Percentiles rank a stretch among this genome's conserved stretches.
These are phyloP conservation scores for Lepus townsendii DNA, from an alignment of 2,797 vertebrate species.

Conservation along the genomic window DNA sequence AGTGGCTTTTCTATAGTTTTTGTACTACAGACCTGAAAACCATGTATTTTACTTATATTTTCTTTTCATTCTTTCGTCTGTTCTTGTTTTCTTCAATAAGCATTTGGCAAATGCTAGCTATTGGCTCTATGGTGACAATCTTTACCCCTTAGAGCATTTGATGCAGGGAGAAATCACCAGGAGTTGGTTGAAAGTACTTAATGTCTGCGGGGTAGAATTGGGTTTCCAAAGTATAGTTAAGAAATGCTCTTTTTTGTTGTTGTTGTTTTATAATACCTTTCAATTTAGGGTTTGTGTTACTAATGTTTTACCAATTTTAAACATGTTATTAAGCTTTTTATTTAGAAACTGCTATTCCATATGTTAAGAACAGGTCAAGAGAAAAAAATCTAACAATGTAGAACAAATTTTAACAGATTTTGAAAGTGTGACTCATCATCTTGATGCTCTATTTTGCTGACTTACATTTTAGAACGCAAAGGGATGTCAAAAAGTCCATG, in stretches of 20 bases:
- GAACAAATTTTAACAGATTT: constrained; percentile 15
- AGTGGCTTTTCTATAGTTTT: not conserved
- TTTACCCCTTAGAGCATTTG: not conserved
- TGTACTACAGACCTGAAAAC: not conserved
- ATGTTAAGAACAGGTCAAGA: not conserved
- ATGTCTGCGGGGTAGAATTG: not conserved
- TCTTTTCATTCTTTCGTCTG: not conserved
- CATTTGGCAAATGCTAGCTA: not conserved
- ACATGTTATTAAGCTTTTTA: constrained; percentile 13
- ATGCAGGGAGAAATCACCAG: not conserved
- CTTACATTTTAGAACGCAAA: not conserved
- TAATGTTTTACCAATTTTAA: constrained; percentile 38
- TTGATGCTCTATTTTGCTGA: not conserved
- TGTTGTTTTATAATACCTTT: not conserved
- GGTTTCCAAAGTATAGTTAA: not conserved
- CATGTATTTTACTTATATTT: not conserved
- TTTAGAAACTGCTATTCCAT: not conserved
- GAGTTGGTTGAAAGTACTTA: not conserved
- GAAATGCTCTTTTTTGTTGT: not conserved
- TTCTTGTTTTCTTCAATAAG: not conserved
- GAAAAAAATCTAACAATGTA: not conserved
- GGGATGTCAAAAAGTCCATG: too few species aligned
- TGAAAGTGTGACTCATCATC: not conserved
- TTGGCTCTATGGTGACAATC: not conserved
- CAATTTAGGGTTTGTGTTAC: not conserved